Evolutionary conservation across 2,888 invertebrate genomes (phyloP).

Genomic region (Lacanobia wlatinum): DNA sequence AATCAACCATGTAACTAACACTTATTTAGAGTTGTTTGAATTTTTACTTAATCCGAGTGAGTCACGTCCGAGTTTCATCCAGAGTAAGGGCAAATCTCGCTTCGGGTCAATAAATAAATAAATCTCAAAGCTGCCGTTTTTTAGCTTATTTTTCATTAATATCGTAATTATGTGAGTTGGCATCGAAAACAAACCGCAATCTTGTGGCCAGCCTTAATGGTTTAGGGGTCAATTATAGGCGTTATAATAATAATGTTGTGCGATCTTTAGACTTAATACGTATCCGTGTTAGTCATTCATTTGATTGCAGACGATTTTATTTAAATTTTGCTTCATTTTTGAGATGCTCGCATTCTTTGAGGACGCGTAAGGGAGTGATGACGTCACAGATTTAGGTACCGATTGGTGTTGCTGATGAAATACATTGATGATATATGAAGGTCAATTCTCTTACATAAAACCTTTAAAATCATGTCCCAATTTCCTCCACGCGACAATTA

Average conservation of each 20-base stretch:
- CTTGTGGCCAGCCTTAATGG: constrained; percentile 84
- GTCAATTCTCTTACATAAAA: too few species aligned
- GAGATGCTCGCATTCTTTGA: constrained; percentile 32
- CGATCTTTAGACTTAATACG: constrained; percentile 70
- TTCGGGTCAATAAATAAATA: constrained; percentile 88
- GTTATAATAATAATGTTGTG: constrained; percentile 85
- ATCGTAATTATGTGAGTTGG: constrained; percentile 86
- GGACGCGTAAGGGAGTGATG: constrained; percentile 31
- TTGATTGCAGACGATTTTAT: constrained; percentile 64
- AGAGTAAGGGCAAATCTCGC: constrained; percentile 71
- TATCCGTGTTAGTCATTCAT: constrained; percentile 72
- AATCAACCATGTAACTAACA: background rate
- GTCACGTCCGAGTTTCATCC: constrained; percentile 63
- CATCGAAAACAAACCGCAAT: constrained; percentile 88
- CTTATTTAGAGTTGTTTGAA: too few species aligned
- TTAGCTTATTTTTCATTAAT: constrained; percentile 85
- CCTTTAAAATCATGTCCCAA: too few species aligned
- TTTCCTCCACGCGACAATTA: too few species aligned
- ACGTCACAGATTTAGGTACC: constrained; percentile 32
- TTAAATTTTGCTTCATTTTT: constrained; percentile 54
- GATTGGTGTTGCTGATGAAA: background rate
- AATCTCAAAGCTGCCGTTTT: constrained; percentile 84
- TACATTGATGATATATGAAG: background rate
- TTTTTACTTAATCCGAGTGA: constrained; percentile 48
- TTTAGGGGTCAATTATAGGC: constrained; percentile 88